These are phyloP conservation scores for Peromyscus nudipes DNA, from an alignment of 2,797 vertebrate species.

Conservation along the genomic window DNA sequence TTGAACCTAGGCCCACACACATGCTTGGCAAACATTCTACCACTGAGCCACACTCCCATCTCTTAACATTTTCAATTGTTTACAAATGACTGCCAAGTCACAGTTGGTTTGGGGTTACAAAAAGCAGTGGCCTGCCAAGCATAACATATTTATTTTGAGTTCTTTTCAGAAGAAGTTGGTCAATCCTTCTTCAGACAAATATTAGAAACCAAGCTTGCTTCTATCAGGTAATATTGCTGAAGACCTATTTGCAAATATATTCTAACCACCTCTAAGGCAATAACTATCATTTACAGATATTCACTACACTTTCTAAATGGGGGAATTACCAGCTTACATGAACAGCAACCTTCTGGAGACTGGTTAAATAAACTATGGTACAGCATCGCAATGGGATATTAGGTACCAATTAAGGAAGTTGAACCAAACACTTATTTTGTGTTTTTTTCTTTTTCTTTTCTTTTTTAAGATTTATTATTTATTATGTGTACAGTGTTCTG, in stretches of 20 bases:
- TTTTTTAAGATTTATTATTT: no score
- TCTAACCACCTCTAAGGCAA: conserved; percentile 53
- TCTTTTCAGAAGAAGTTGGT: conserved; percentile 46
- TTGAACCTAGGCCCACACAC: neutral
- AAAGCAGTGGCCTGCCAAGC: neutral
- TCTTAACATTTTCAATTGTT: neutral
- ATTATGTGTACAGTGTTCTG: no score
- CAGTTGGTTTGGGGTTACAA: neutral
- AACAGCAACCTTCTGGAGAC: conserved; percentile 10
- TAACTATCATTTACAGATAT: conserved; percentile 52
- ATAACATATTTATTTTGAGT: neutral
- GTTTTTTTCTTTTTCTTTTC: no score
- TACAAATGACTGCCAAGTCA: conserved; percentile 46
- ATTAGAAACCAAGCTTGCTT: conserved; percentile 40
- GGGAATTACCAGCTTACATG: conserved; percentile 8
- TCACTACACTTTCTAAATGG: conserved; percentile 58
- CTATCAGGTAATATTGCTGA: conserved; percentile 40
- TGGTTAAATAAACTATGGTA: conserved; percentile 51
- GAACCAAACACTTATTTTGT: conserved; percentile 52
- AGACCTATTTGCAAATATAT: conserved; percentile 28
- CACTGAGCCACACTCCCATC: neutral
- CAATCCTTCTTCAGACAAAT: neutral
- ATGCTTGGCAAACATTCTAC: neutral
- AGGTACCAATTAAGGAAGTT: conserved; percentile 40
- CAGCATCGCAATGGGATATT: neutral